A percentile compares a stretch with the other conserved stretches of the same genome.
Evolutionary conservation across 1,140 invertebrate genomes (phyloP).

Genomic region (Sminthurinus signatus): DNA sequence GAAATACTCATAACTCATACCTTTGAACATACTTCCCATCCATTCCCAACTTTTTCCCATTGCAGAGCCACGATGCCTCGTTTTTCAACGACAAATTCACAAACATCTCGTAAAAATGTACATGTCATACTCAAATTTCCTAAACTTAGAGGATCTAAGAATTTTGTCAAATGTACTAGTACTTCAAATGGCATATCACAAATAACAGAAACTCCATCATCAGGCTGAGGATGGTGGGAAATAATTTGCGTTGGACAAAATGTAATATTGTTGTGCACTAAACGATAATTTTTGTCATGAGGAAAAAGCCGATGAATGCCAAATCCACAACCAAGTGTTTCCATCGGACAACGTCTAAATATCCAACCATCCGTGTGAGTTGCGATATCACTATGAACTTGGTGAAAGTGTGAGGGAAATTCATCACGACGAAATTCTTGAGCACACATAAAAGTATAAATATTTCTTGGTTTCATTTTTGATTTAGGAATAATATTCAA

Average conservation of each 20-base stretch:
- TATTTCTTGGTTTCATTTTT: conserved; percentile 17
- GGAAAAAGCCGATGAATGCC: conserved; percentile 28
- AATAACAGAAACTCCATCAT: background rate
- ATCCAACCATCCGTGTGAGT: conserved; percentile 37
- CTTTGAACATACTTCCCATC: conserved; percentile 21
- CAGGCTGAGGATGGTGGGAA: background rate
- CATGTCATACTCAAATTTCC: conserved; percentile 18
- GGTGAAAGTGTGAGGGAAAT: conserved; percentile 21
- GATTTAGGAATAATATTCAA: conserved; percentile 28
- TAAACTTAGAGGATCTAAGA: conserved; percentile 35
- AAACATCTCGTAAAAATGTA: conserved; percentile 21
- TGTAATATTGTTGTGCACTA: conserved; percentile 22
- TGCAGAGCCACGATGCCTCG: conserved; percentile 36
- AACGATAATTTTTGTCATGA: conserved; percentile 16
- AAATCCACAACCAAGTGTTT: conserved; percentile 28
- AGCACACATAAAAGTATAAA: conserved; percentile 35
- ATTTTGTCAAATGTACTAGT: conserved; percentile 31
- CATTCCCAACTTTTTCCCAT: conserved; percentile 30
- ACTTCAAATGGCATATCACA: conserved; percentile 33
- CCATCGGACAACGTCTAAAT: conserved; percentile 33
- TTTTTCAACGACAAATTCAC: conserved; percentile 18
- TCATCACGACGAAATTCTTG: conserved; percentile 37
- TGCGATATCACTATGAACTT: conserved; percentile 28
- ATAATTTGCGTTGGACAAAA: conserved; percentile 27
- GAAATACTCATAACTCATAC: conserved; percentile 19